Evolutionary conservation across 2,888 invertebrate species (phyloP), one percentile per base, ranked within the genome.

Genomic region (Hecatera dysodea): DNA sequence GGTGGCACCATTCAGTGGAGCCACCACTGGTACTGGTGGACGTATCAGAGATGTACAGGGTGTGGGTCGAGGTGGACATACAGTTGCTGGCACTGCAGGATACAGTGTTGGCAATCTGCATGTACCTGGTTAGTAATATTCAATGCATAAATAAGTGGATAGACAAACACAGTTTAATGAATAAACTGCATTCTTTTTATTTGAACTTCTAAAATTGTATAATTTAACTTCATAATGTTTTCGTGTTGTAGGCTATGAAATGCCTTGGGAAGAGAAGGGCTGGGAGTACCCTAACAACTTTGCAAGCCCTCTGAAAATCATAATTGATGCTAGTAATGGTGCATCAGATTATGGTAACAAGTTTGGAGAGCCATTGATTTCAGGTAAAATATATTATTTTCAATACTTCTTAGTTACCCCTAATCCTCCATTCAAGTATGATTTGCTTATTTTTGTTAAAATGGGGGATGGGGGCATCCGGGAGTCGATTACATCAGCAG

Each of bases 281-380:
- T 97, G 97, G 87, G 93, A 96, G 63, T 99, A 99, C 93, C 99
- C 99, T 0, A 94, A 93, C 48, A 99, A 99, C 84, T 98, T 99
- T 94, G 99, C 99, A 1, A 96, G 97, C 1, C 99, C 99, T 0
- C 93, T 98, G 19, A 98, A 99, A 91, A 97, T 99, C 56, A 97
- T 99, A 27, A 97, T 99, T 39, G 99, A 99, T 93, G 99, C 99
- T 0, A 99, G 99, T 91, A 99, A 99, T 91, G 99, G 99, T 2
- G 99, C 99, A 5, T 99, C 99, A 0, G 99, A 99, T 92, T 99
- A 99, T 92, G 99, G 99, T 11, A 99, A 99, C 93, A 99, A 99
- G 95, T 99, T 99, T 94, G 99, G 99, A 0, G 99, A 99, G 92
- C 99, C 99, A 0, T 97, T 99, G 1, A 97, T 99, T 78, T 90